A percentile compares a stretch with the other conserved stretches of the same genome.
Evolutionary conservation across 2,888 invertebrate species (phyloP).

Genomic region (Lobophora halterata): DNA sequence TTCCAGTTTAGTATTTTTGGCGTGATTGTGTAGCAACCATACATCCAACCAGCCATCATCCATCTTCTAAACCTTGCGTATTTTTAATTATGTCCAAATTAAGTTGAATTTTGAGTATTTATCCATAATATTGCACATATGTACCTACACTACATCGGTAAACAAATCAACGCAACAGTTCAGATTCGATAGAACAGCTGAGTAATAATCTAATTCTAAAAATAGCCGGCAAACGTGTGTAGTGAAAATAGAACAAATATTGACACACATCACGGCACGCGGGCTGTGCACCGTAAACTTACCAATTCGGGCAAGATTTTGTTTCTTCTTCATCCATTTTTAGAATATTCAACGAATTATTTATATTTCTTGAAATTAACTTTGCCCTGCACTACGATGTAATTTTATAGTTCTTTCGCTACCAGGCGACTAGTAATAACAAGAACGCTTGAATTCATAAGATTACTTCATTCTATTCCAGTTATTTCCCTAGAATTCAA

Average conservation of each 20-base stretch:
- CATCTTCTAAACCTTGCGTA: too few relatives aligned
- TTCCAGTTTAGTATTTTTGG: too few relatives aligned
- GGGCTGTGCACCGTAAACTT: conserved; percentile 42
- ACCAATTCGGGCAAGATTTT: conserved; percentile 77
- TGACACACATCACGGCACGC: conserved; percentile 49
- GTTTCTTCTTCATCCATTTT: conserved; percentile 66
- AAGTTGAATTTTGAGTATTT: background rate
- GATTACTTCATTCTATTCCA: too few relatives aligned
- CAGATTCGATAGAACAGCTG: conserved; percentile 53
- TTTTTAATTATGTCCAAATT: background rate
- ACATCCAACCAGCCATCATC: too few relatives aligned
- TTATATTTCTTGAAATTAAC: background rate
- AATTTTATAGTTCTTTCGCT: too few relatives aligned
- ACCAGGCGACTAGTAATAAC: too few relatives aligned
- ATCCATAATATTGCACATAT: background rate
- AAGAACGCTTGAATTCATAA: too few relatives aligned
- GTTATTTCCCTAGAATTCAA: too few relatives aligned
- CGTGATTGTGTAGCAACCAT: too few relatives aligned
- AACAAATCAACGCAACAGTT: conserved; percentile 60
- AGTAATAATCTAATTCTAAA: conserved; percentile 68
- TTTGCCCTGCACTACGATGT: conserved; percentile 17
- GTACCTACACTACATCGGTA: background rate
- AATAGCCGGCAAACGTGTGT: conserved; percentile 66
- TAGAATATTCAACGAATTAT: background rate
- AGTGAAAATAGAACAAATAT: conserved; percentile 67